Conservation (phyloP, 2,113 vertebrate species). For the Lynx canadensis region DNA sequence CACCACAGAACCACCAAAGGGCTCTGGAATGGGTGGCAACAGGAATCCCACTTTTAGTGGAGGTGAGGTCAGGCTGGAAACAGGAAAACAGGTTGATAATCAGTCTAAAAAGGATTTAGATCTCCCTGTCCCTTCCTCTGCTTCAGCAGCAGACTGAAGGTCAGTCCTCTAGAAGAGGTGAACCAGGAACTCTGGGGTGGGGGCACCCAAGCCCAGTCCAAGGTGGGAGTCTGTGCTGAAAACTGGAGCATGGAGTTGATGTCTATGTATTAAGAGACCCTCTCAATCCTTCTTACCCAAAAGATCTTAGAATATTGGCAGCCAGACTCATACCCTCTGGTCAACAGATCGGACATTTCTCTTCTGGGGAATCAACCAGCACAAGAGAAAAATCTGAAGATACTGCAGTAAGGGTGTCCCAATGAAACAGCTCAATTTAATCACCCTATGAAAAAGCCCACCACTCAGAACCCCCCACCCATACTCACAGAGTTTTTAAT, state of each 20-base stretch:
- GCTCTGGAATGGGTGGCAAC: background rate
- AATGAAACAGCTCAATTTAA: background rate
- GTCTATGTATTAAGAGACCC: background rate
- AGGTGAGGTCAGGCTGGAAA: background rate
- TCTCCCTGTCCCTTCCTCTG: background rate
- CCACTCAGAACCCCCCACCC: accelerated
- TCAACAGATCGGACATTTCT: background rate
- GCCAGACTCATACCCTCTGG: background rate
- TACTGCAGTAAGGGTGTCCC: background rate
- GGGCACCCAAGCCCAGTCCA: background rate
- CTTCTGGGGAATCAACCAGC: background rate
- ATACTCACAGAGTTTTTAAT: background rate
- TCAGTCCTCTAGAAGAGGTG: background rate
- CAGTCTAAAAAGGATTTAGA: background rate
- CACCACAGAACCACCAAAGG: background rate
- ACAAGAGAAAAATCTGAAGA: background rate
- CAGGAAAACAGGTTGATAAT: background rate
- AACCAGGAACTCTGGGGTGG: background rate
- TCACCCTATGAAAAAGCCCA: background rate
- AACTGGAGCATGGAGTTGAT: background rate
- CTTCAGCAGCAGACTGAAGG: background rate
- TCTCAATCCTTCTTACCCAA: background rate
- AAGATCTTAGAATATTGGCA: background rate
- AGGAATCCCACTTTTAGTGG: too few species aligned
- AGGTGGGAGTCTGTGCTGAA: background rate